Conservation (phyloP, 2,113 vertebrate species). For the Syrmaticus mikado region DNA sequence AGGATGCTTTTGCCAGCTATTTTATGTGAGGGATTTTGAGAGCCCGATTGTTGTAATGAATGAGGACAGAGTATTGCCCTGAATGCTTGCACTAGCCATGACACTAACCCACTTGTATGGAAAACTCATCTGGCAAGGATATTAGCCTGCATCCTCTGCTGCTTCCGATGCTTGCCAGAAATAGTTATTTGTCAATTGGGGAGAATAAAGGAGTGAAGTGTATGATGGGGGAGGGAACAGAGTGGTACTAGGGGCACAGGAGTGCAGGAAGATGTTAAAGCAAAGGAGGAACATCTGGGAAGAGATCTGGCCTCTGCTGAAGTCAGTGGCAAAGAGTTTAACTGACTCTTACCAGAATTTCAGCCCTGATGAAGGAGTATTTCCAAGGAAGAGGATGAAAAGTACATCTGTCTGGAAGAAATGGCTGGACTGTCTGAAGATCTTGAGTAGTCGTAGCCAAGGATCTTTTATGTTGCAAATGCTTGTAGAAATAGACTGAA, state of each 20-base stretch:
- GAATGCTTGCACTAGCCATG: neutral
- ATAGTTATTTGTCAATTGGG: neutral
- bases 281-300: constrained; percentile 43
- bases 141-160: neutral
- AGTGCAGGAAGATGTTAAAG: constrained; percentile 30
- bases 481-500: neutral
- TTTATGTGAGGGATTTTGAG: constrained; percentile 44
- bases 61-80: constrained; percentile 18
- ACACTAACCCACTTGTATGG: constrained; percentile 41
- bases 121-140: constrained; percentile 47
- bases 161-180: constrained; percentile 42
- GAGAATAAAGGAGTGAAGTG: constrained; percentile 13
- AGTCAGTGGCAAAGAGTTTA: neutral
- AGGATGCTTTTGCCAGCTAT: constrained; percentile 40
- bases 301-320: neutral
- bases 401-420: neutral
- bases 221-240: neutral
- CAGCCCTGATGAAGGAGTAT: neutral
- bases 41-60: constrained; percentile 39
- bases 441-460: neutral
- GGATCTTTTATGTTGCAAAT: neutral
- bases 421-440: neutral
- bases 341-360: neutral
- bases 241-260: neutral
- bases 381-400: neutral